Evolutionary conservation across 1,140 invertebrate species (phyloP).

Genomic region (Polyergus mexicanus): DNA sequence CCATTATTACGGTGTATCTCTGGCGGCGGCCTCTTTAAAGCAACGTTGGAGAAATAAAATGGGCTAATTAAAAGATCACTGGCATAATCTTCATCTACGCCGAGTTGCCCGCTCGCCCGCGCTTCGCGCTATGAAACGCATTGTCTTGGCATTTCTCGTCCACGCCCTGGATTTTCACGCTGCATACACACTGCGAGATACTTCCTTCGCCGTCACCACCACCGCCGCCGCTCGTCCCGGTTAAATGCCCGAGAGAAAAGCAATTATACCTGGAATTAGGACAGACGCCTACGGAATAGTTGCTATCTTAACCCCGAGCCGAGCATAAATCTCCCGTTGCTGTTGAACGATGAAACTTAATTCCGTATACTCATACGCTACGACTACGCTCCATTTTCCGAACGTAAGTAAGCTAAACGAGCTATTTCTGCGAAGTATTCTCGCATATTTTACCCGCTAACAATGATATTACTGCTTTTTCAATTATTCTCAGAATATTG

Average conservation of each 20-base stretch:
- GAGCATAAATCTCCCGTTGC: slow-evolving; percentile 42
- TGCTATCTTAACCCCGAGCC: slow-evolving; percentile 53
- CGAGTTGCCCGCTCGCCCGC: slow-evolving; percentile 15
- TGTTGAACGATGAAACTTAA: slow-evolving; percentile 60
- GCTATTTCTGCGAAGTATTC: background rate
- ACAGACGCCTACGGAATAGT: slow-evolving; percentile 60
- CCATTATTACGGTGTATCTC: slow-evolving; percentile 41
- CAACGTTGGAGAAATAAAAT: slow-evolving; percentile 46
- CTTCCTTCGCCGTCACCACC: background rate
- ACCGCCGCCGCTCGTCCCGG: slow-evolving; percentile 1
- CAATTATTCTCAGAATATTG: background rate
- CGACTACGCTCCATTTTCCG: slow-evolving; percentile 43
- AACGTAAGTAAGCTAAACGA: slow-evolving; percentile 28
- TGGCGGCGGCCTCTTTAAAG: slow-evolving; percentile 19
- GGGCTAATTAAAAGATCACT: slow-evolving; percentile 57
- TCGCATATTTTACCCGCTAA: slow-evolving; percentile 3
- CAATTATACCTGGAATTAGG: slow-evolving; percentile 60
- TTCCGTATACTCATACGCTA: slow-evolving; percentile 18
- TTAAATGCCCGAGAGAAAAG: slow-evolving; percentile 58
- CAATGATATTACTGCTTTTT: slow-evolving; percentile 23
- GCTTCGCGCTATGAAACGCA: slow-evolving; percentile 45
- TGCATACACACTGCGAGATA: slow-evolving; percentile 32
- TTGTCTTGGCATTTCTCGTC: slow-evolving; percentile 58
- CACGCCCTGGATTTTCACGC: slow-evolving; percentile 45
- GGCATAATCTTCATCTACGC: slow-evolving; percentile 53